Evolutionary conservation across 2,113 vertebrate species (phyloP), one percentile per base, ranked within the genome.

Genomic region (Copsychus sechellarum): DNA sequence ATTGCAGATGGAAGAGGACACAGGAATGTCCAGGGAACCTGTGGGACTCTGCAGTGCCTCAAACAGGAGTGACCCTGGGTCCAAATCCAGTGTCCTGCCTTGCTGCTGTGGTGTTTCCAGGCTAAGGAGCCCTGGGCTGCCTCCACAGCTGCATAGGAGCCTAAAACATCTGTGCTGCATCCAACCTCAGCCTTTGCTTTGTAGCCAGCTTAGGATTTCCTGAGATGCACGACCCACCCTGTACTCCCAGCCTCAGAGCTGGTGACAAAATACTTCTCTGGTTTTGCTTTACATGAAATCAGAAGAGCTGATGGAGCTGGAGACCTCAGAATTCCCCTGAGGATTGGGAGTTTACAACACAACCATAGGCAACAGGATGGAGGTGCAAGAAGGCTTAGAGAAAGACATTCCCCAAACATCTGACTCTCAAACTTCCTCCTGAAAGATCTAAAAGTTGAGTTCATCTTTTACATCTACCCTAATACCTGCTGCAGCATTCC

Each of bases 281-380:
- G 29, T 61, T 81, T 62, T 83, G 13, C 15, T 83, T 81, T 40
- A 33, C 86, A 50, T 14, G 29, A 81, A 69, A 70, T 25, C 14
- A 69, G 62, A 79, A 71, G 51, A 79, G 43, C 34, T 62, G 21
- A 3, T 18, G 28, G 48, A n/a, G 24, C 5, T 85, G 42, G 25
- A 66, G 45, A 24, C 6, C 10, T 76, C 38, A 66, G 26, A 73
- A 58, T 9, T 8, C 3, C 12, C 45, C 51, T 14, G 29, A 73
- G 26, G 14, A 72, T 8, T 4, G 9, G 25, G 25, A 10, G 1
- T 48, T 82, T 43, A 43, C 13, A 43, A 9, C 5, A 36, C 40
- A 86, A 23, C 4, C 0, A 0, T 5, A 24, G 56, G 16, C 66
- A 92, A 51, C 7, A 33, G 29, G 10, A 40, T 40, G 43, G 43